Base-by-base conservation (phyloP, 1,140 invertebrate genomes). In the Halictus rubicundus region DNA sequence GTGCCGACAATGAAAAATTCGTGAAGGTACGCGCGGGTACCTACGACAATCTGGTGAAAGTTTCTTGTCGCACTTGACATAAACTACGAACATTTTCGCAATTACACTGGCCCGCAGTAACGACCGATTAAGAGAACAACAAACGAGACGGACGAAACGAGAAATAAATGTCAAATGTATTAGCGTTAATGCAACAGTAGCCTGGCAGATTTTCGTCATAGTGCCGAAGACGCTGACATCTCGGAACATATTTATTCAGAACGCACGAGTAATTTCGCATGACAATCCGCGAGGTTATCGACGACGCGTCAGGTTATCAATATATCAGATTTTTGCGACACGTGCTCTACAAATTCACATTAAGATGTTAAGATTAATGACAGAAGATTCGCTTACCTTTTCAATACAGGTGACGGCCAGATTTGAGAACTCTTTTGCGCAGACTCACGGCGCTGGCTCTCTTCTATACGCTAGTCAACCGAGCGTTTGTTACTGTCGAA, bases 341-440 rank as follows among this genome's bases (percentile, higher is more conserved):
- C 23, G 70, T 80, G 59, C 4, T 74, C 19, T 2, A 80, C 84
- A 82, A 85, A 84, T 84, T 82, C 49, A 80, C 61, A 59, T 49
- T 77, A 72, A 88, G 85, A 86, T 89, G 70, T 66, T 32, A 10
- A 85, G 80, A 88, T 87, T 87, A 87, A 42, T 81, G 65, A 84
- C 76, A 83, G 79, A 69, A 80, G 81, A 80, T 37, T 87, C 77
- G 82, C 88, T 91, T 88, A 90, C 89, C 87, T 90, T 89, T 90
- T 90, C 89, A 90, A 91, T 90, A 91, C 90, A 92, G 90, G 89
- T 92, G 91, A 92, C 91, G 90, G 90, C 87, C 84, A 89, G 88
- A 90, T 90, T 91, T 90, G 80, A 89, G 90, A 90, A 79, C 84
- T 70, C 54, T 54, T 78, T 60, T 87, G 90, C 91, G 90, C 90